Conservation (phyloP, 2,113 vertebrate genomes). For the Emydocephalus ijimae region DNA sequence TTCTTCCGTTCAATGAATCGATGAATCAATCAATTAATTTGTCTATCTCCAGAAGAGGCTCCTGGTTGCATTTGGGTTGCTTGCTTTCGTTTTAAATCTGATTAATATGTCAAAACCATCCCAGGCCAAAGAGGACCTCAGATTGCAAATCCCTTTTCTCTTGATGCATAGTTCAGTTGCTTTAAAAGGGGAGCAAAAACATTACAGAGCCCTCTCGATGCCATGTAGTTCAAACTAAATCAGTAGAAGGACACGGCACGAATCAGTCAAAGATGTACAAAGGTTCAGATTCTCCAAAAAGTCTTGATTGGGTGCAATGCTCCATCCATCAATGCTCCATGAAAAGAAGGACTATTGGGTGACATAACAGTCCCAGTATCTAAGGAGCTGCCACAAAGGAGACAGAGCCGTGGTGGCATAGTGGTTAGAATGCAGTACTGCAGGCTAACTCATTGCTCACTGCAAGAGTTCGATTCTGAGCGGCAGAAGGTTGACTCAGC, state of each 20-base stretch:
- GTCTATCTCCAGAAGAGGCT: background rate
- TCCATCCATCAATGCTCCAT: background rate
- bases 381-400: too few relatives aligned
- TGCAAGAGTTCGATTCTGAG: too few relatives aligned
- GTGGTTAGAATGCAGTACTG: too few relatives aligned
- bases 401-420: too few relatives aligned
- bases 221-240: background rate
- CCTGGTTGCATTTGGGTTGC: background rate
- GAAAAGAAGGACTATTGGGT: too few relatives aligned
- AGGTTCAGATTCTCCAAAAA: background rate
- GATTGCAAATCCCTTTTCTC: background rate
- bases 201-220: background rate
- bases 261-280: background rate
- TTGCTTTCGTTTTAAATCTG: background rate
- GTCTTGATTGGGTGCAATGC: background rate
- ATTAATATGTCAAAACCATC: accelerated
- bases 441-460: too few relatives aligned
- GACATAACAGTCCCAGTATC: too few relatives aligned
- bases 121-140: background rate
- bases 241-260: background rate
- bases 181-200: background rate
- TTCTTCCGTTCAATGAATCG: background rate
- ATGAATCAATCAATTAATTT: background rate
- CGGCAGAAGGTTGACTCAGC: too few relatives aligned
- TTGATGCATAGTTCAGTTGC: background rate